These are phyloP conservation scores for Bradysia coprophila DNA, from an alignment of 1,140 invertebrate species.

Conservation along the genomic window DNA sequence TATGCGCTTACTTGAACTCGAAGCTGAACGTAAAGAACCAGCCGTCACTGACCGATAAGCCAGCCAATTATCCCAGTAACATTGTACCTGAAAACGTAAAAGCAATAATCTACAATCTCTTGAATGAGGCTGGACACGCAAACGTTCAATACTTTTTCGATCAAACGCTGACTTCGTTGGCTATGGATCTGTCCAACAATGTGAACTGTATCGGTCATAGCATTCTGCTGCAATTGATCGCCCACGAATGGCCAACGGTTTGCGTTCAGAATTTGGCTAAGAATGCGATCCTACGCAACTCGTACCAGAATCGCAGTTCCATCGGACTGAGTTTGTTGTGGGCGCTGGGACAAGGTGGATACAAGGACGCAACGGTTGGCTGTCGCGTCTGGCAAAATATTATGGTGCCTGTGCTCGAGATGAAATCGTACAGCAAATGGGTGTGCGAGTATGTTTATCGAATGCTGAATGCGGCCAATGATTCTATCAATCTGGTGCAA, in stretches of 20 bases:
- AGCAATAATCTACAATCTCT: conserved; percentile 10
- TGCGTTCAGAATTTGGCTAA: conserved; percentile 38
- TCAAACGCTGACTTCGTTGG: conserved; percentile 33
- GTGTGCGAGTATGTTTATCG: conserved; percentile 47
- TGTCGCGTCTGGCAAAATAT: conserved; percentile 69
- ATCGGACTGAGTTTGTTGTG: conserved; percentile 60
- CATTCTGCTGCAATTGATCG: conserved; percentile 46
- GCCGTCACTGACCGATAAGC: conserved; percentile 17
- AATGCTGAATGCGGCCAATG: conserved; percentile 22
- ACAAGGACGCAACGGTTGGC: conserved; percentile 43
- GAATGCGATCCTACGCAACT: conserved; percentile 40
- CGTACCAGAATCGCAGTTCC: conserved; percentile 58
- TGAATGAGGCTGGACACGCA: conserved; percentile 26
- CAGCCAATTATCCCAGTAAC: conserved; percentile 15
- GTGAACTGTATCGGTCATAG: conserved; percentile 42
- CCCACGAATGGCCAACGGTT: conserved; percentile 39
- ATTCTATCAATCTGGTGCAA: conserved; percentile 11
- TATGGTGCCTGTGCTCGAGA: conserved; percentile 54
- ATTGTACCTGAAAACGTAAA: conserved; percentile 11
- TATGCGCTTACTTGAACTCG: conserved; percentile 9
- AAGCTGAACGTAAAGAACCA: conserved; percentile 14
- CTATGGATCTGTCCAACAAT: conserved; percentile 21
- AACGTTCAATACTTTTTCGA: conserved; percentile 36
- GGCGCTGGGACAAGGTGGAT: conserved; percentile 57
- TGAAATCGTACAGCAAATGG: conserved; percentile 51